Conservation (phyloP, 2,888 invertebrate genomes). For the Drosophila crucigera region DNA sequence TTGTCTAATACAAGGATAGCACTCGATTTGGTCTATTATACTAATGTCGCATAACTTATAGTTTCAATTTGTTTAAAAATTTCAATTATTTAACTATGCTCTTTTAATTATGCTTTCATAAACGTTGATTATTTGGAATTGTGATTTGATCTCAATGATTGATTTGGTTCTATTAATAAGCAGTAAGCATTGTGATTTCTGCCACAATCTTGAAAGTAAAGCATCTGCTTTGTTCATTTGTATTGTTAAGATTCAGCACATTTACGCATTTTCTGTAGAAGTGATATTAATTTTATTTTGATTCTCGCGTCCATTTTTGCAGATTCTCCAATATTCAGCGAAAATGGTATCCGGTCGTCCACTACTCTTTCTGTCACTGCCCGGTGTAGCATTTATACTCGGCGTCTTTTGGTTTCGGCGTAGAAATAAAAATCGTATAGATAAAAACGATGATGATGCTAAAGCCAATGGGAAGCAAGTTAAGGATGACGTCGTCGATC, state of each 20-base stretch:
- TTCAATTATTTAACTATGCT: neutral
- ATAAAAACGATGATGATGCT: constrained; percentile 72
- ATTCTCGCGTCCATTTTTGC: constrained; percentile 20
- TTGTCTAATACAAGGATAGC: no score
- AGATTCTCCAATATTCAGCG: constrained; percentile 83
- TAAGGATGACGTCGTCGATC: constrained; percentile 52
- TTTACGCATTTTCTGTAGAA: neutral
- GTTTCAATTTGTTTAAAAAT: neutral
- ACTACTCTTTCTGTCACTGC: constrained; percentile 91
- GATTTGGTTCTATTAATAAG: neutral
- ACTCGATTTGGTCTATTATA: neutral
- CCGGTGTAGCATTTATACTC: constrained; percentile 91
- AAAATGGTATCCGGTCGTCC: constrained; percentile 92
- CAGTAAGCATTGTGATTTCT: neutral
- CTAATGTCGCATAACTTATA: neutral
- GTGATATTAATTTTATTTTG: neutral
- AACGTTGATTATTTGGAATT: neutral
- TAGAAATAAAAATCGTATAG: constrained; percentile 87
- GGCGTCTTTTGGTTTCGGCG: constrained; percentile 93
- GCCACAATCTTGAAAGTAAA: neutral
- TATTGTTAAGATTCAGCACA: neutral
- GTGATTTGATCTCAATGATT: neutral
- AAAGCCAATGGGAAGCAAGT: constrained; percentile 52
- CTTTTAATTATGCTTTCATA: neutral
- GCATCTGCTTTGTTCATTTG: no score